Evolutionary conservation across 1,140 invertebrate genomes (phyloP), one percentile per base, ranked within the genome.

Genomic region (Xylocopa sonorina): DNA sequence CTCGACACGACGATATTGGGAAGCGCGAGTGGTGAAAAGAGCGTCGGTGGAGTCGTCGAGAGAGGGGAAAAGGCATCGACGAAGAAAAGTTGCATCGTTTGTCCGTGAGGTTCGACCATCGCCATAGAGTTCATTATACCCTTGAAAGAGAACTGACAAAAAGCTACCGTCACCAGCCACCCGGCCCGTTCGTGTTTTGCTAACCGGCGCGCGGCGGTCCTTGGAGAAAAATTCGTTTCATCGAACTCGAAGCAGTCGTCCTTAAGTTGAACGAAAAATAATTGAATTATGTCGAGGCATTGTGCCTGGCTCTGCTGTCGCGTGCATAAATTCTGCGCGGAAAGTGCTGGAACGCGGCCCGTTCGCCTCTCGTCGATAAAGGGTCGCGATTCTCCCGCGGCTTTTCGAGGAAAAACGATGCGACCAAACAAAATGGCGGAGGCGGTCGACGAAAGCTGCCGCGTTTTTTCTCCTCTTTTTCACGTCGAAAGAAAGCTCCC

Each of bases 171-270:
- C 66, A 53, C 73, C 67, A 50, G 75, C 75, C 62, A 53, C 80
- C 60, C 60, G 60, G 34, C 51, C n/a, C 75, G 62, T 60, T 78
- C 57, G 71, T 48, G 60, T 27, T 27, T 71, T 32, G 57, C 57
- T 10, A 41, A 41, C 34, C 64, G 48, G 53, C 72, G 74, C 32
- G 29, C 64, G 48, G 53, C 72, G 74, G 80, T 85, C 67, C 64
- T 80, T 24, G 72, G 60, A 48, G 81, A 90, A 91, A 91, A 92
- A 91, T 91, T 84, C 78, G 88, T 91, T 91, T 89, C 90, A 91
- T 91, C 88, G 90, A 91, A 92, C 91, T 85, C 88, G 62, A 83
- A 92, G 90, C 88, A 91, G 91, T 92, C 87, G 90, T 88, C 91
- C 90, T 92, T 92, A 92, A 84, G 88, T 89, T 50, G 69, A 89